These are phyloP conservation scores for Lanius collurio DNA, from an alignment of 2,113 vertebrate species.

Conservation along the genomic window DNA sequence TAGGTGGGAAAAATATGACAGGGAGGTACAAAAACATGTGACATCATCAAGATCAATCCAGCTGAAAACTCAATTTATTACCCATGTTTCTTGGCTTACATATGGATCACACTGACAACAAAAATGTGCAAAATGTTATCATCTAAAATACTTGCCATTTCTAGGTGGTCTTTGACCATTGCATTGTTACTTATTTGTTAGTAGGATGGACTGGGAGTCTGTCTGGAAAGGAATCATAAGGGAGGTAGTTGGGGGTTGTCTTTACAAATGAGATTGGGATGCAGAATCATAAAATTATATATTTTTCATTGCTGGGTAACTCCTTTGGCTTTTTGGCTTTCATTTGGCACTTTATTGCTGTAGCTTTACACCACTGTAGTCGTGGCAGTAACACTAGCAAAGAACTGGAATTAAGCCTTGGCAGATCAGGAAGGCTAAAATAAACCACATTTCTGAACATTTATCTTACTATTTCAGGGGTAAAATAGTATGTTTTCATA, in stretches of 20 bases:
- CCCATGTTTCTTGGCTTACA: not conserved
- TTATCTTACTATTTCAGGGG: slow-evolving; percentile 11
- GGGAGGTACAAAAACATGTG: not conserved
- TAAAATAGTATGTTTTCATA: slow-evolving; percentile 10
- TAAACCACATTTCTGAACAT: not conserved
- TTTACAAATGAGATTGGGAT: not conserved
- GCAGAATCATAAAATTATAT: not conserved
- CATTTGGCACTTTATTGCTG: not conserved
- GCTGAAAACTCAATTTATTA: not conserved
- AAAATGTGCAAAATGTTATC: not conserved
- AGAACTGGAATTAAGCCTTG: not conserved
- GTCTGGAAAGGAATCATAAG: not conserved
- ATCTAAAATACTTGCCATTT: not conserved
- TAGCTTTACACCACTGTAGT: not conserved
- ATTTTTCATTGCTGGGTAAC: not conserved
- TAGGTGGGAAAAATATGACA: not conserved
- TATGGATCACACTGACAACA: not conserved
- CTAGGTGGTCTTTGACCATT: not conserved
- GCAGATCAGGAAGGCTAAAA: not conserved
- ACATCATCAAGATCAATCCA: not conserved
- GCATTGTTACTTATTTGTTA: not conserved
- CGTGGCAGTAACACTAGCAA: not conserved
- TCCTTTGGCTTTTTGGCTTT: not conserved
- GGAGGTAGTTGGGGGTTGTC: not conserved
- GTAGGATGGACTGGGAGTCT: not conserved